Percentiles rank a stretch among this genome's conserved stretches.
Evolutionary conservation across 2,113 vertebrate genomes (phyloP).

Genomic region (Microtus montanus): DNA sequence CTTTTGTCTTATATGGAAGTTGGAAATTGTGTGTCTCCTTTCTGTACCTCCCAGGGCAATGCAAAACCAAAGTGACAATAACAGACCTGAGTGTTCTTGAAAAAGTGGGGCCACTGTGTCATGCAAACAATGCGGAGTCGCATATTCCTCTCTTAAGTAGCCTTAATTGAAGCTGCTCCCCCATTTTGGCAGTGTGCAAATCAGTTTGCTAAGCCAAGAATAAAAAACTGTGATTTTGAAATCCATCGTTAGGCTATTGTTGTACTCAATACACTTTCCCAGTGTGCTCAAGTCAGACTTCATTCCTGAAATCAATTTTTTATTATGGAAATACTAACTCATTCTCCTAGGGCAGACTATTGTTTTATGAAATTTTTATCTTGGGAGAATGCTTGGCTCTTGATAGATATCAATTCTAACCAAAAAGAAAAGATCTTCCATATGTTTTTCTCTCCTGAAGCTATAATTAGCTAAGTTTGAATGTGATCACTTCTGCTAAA

Average conservation of each 20-base stretch:
- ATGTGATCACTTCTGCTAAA: slow-evolving; percentile 65
- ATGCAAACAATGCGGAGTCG: rapidly evolving
- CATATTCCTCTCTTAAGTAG: not conserved
- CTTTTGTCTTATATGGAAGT: not conserved
- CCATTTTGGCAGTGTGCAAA: not conserved
- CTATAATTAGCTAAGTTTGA: slow-evolving; percentile 20
- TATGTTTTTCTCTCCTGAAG: not conserved
- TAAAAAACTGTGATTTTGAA: not conserved
- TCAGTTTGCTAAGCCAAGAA: not conserved
- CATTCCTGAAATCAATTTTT: not conserved
- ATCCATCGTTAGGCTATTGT: not conserved
- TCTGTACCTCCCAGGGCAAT: not conserved
- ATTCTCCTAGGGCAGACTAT: not conserved
- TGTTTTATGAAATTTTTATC: slow-evolving; percentile 41
- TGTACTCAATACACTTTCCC: not conserved
- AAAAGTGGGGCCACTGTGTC: not conserved
- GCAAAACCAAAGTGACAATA: not conserved
- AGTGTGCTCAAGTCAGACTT: not conserved
- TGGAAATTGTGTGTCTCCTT: not conserved
- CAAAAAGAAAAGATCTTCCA: slow-evolving; percentile 23
- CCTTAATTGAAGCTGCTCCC: not conserved
- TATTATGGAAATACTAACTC: not conserved
- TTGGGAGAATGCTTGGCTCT: slow-evolving; percentile 25
- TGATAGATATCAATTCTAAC: slow-evolving; percentile 38
- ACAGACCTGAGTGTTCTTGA: not conserved